Base-by-base conservation (phyloP, 2,113 vertebrate genomes). In the Menura novaehollandiae region DNA sequence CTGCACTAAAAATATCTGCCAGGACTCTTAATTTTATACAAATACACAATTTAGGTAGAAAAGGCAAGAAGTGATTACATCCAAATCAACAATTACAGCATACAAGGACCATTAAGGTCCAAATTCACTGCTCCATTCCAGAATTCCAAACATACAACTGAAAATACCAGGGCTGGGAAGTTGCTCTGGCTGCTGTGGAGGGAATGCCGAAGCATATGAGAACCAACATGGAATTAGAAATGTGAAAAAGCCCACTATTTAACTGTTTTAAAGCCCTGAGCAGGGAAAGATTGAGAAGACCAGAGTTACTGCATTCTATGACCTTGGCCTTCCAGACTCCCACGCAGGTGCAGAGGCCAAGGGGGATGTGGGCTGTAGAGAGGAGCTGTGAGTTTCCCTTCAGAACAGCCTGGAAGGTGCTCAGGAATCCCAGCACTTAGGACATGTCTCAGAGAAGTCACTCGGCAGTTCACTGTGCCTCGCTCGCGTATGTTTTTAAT, bases 311-410 rank as follows among this genome's bases (percentile, higher is more conserved):
- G 49, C 39, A 21, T 51, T 59, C 22, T 49, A 0, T 24, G 28
- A 28, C 72, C 23, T 43, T 58, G 53, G 71, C 37, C 37, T 63
- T 80, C 20, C 46, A 66, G 51, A 46, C 12, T 27, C 11, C 2
- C 63, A 41, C 1, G 2, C 13, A 21, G n/a, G 43, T 88, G 63
- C 67, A 46, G 79, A 83, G 91, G 84, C 37, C 1, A 1, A 23
- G 56, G 24, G 26, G 3, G 2, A 6, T 0, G 0, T 44, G 49
- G 82, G 67, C 63, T 22, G 6, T 6, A 30, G 41, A 68, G 49
- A 58, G 22, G 32, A 85, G n/a, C 41, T 46, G 24, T 59, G 37
- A 75, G 74, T 77, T 88, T 77, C 39, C 44, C 86, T 88, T 59
- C 62, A 75, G 73, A 89, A 52, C 30, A 81, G 60, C 33, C 55